phyloP scores from a whole-genome alignment of 2,888 invertebrate species.

The Piscicola geometra region DNA sequence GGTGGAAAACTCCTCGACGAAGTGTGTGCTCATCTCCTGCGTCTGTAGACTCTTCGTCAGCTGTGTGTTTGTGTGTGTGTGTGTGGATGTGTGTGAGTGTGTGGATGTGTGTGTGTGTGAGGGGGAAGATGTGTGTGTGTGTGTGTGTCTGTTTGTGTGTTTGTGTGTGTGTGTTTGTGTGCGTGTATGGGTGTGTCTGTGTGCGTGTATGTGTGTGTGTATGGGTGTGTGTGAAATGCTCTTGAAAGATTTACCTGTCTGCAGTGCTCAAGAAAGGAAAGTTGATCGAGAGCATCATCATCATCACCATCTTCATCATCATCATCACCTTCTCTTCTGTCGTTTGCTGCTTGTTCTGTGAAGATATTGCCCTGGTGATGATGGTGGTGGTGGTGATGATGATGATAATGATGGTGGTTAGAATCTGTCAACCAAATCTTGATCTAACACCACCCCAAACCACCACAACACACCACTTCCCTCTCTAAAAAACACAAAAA shows the following conservation, averaged over 20 bases:
- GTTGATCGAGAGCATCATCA: background rate
- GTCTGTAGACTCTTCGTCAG: constrained; percentile 61
- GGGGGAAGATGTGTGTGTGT: background rate
- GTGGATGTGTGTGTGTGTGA: background rate
- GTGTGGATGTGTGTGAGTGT: no score
- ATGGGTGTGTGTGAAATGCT: background rate
- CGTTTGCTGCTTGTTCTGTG: background rate
- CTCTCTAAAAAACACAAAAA: background rate
- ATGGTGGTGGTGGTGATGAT: no score
- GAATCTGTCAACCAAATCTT: no score
- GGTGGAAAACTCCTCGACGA: constrained; percentile 64
- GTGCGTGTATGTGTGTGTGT: background rate
- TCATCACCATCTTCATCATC: background rate
- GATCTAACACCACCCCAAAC: constrained; percentile 9
- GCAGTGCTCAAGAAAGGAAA: background rate
- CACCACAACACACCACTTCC: background rate
- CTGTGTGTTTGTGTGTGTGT: no score
- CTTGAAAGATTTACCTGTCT: background rate
- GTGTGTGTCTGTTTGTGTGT: no score
- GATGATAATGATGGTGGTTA: no score
- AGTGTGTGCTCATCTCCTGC: constrained; percentile 63
- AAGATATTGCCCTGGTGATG: no score
- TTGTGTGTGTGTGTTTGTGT: no score
- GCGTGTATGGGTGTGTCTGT: no score
- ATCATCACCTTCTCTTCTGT: background rate